Evolutionary conservation across 1,140 invertebrate genomes (phyloP).

Genomic region (Bombus breviceps): DNA sequence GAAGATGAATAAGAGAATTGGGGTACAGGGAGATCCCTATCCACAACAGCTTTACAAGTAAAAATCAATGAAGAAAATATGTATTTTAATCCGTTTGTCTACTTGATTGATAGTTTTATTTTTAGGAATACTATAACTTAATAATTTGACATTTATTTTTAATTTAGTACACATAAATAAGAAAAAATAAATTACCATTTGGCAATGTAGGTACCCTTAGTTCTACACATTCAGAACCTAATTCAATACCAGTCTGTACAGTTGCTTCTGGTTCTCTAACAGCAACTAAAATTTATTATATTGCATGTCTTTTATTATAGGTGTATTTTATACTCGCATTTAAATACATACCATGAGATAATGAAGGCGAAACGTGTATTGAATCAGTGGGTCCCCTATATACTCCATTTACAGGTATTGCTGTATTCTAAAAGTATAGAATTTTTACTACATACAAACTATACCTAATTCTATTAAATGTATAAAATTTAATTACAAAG

Average conservation of each 20-base stretch:
- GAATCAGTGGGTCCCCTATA: slow-evolving; percentile 86
- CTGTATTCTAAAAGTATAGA: slow-evolving; percentile 88
- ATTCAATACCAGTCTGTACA: slow-evolving; percentile 85
- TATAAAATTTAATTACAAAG: background rate
- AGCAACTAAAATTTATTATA: slow-evolving; percentile 57
- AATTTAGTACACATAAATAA: slow-evolving; percentile 19
- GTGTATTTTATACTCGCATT: background rate
- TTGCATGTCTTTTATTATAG: background rate
- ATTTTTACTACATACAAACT: background rate
- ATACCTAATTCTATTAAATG: background rate
- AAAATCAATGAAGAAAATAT: background rate
- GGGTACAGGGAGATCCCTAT: slow-evolving; percentile 87
- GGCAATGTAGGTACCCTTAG: slow-evolving; percentile 69
- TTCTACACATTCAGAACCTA: slow-evolving; percentile 86
- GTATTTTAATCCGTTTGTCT: background rate
- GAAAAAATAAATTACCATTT: slow-evolving; percentile 70
- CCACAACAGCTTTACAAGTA: slow-evolving; percentile 50
- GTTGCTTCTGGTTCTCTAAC: slow-evolving; percentile 73
- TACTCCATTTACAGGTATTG: slow-evolving; percentile 93
- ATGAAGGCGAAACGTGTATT: slow-evolving; percentile 63
- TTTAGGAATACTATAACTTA: background rate
- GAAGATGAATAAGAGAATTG: slow-evolving; percentile 97
- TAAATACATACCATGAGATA: slow-evolving; percentile 72
- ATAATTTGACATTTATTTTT: slow-evolving; percentile 2
- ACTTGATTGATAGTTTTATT: background rate